Conservation (phyloP, 2,797 vertebrate genomes). For the Carapus acus region DNA sequence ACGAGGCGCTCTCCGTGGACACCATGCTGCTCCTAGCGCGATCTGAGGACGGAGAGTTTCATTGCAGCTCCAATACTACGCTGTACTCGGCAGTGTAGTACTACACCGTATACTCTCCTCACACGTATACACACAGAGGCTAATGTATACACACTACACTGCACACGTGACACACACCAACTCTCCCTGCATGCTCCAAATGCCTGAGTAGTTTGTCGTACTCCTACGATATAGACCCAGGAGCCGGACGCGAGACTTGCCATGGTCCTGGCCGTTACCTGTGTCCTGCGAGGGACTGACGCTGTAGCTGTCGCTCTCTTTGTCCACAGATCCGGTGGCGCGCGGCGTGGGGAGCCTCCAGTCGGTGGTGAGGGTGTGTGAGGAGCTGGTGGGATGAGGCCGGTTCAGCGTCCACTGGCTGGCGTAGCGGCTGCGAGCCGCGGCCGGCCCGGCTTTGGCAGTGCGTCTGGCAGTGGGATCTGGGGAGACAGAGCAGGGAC, state of each 20-base stretch:
- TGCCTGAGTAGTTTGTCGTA: too few relatives aligned
- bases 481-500: slow-evolving; percentile 41
- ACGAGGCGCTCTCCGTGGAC: slow-evolving; percentile 98
- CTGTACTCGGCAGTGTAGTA: too few relatives aligned
- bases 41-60: slow-evolving; percentile 67
- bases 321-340: slow-evolving; percentile 91
- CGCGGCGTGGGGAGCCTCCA: slow-evolving; percentile 95
- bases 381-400: slow-evolving; percentile 92
- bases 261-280: slow-evolving; percentile 66
- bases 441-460: slow-evolving; percentile 89
- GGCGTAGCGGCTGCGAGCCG: slow-evolving; percentile 89
- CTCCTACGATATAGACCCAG: too few relatives aligned
- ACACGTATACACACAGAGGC: too few relatives aligned
- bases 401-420: slow-evolving; percentile 99
- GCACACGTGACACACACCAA: too few relatives aligned
- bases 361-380: slow-evolving; percentile 95
- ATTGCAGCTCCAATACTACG: too few relatives aligned
- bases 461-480: slow-evolving; percentile 97
- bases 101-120: too few relatives aligned
- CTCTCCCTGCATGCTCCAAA: too few relatives aligned
- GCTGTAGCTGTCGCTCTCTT: slow-evolving; percentile 98
- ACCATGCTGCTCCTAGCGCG: slow-evolving; percentile 99
- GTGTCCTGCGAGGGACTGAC: slow-evolving; percentile 98
- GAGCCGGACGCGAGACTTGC: too few relatives aligned
- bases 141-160: too few relatives aligned